These are phyloP conservation scores for Upupa epops DNA, from an alignment of 2,113 vertebrate genomes.

Conservation along the genomic window DNA sequence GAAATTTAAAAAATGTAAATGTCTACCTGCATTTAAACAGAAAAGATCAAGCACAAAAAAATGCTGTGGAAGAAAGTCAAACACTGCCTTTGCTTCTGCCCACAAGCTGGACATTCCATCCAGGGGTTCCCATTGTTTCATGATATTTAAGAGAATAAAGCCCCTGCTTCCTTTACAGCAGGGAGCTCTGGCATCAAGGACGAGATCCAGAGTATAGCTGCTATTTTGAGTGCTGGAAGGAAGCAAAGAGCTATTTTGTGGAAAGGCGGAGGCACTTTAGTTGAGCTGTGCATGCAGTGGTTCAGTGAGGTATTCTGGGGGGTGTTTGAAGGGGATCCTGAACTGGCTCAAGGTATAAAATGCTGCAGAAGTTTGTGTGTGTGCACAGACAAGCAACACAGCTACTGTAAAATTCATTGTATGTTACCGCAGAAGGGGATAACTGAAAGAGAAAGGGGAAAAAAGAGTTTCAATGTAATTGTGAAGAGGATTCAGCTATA, in stretches of 20 bases:
- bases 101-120: constrained; percentile 37
- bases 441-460: not conserved
- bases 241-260: constrained; percentile 43
- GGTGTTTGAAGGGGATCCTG: not conserved
- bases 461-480: not conserved
- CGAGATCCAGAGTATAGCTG: not conserved
- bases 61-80: not conserved
- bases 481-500: not conserved
- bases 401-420: not conserved
- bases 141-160: constrained; percentile 50
- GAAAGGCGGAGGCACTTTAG: constrained; percentile 53
- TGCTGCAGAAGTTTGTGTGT: not conserved
- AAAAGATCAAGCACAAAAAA: not conserved
- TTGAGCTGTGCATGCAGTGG: not conserved
- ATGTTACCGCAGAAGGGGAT: not conserved
- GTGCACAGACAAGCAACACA: not conserved
- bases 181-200: constrained; percentile 49
- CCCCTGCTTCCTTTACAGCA: constrained; percentile 54
- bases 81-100: not conserved
- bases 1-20: not conserved
- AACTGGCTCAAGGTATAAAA: not conserved
- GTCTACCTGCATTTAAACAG: not conserved
- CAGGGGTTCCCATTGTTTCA: constrained; percentile 62
- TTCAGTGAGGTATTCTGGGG: not conserved
- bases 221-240: constrained; percentile 69